phyloP scores from a whole-genome alignment of 2,113 vertebrate genomes.

The Pycnonotus jocosus region DNA sequence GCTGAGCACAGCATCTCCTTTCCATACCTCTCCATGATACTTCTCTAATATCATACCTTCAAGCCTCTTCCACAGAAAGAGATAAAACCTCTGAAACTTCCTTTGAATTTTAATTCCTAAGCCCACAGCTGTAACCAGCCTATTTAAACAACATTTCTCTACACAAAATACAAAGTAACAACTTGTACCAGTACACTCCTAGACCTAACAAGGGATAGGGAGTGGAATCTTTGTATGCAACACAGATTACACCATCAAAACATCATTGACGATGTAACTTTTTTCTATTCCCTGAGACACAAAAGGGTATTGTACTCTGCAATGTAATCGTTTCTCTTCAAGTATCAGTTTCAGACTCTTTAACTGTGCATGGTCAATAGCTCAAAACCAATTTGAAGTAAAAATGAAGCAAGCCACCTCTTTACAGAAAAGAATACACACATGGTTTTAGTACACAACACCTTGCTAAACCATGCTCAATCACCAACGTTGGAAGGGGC shows the following conservation, averaged over 20 bases:
- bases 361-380: not conserved
- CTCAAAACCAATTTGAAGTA: not conserved
- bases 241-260: not conserved
- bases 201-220: not conserved
- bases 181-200: not conserved
- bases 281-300: not conserved
- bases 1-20: not conserved
- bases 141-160: not conserved
- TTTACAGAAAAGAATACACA: not conserved
- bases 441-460: not conserved
- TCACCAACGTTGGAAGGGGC: fast-evolving
- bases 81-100: not conserved
- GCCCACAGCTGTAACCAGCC: not conserved
- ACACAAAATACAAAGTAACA: not conserved
- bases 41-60: not conserved
- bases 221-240: not conserved
- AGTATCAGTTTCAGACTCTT: not conserved
- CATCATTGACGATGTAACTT: not conserved
- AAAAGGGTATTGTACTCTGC: not conserved
- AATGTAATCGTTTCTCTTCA: not conserved
- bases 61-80: not conserved
- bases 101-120: not conserved
- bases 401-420: not conserved
- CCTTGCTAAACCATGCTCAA: not conserved
- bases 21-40: not conserved